Base-by-base conservation (phyloP, 2,113 vertebrate species). In the Rissa tridactyla region DNA sequence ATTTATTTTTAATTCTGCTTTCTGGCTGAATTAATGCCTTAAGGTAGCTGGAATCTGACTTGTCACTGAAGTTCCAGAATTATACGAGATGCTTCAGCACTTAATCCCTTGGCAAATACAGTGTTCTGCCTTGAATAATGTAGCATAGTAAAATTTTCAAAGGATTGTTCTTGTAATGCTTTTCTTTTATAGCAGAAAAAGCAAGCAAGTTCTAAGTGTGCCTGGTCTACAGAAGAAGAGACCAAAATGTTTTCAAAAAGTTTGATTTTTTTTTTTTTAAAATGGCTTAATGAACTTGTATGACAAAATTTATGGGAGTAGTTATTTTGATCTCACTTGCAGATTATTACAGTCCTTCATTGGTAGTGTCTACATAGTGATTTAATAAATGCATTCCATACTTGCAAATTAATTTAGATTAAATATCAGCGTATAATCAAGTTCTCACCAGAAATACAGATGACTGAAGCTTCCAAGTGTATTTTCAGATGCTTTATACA, bases 1-100 rank as follows among this genome's bases (percentile, higher is more conserved):
- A 61, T 79, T 62, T 88, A 71, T 83, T 93, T 84, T 92, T 65
- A 82, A 57, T 92, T 92, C 61, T 95, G 44, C 58, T 92, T 96
- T 91, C 83, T 87, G 91, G 65, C 61, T 94, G 91, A 94, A 86
- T 95, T 75, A 82, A 65, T 94, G 83, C 86, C 72, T 86, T 64
- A 54, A 86, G 73, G 86, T 79, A 76, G 34, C 90, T 92, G 62
- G 47, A 54, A 47, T 75, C 52, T 57, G 80, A 46, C 44, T 64
- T 81, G 71, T 73, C 55, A 55, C 38, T 64, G 52, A 62, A 83
- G 19, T 66, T 81, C 18, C 46, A 64, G 32, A 70, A 47, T 42
- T 66, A 26, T 6, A 16, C 29, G 71, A 58, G n/a, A 34, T 81
- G 54, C 40, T 92, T 51, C 42, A 88, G 68, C 70, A 60, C 26